phyloP scores from a whole-genome alignment of 1,140 invertebrate species.

The Rhyzopertha dominica region DNA sequence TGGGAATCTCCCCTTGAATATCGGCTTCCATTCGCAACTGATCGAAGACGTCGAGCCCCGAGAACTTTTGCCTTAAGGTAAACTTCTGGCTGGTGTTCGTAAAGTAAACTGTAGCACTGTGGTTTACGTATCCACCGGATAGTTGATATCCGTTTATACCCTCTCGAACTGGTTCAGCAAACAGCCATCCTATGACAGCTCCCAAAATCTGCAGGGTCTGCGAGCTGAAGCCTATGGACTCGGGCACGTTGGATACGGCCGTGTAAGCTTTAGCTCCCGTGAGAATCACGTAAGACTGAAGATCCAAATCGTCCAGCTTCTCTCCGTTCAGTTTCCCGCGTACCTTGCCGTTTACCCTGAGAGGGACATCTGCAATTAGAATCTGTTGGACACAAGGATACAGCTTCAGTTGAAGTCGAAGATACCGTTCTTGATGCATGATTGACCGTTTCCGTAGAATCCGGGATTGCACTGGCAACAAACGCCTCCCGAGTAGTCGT shows the following conservation, averaged over 20 bases:
- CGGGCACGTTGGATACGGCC: constrained; percentile 74
- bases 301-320: constrained; percentile 67
- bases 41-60: constrained; percentile 87
- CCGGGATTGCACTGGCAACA: constrained; percentile 80
- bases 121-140: constrained; percentile 77
- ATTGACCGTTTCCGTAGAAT: constrained; percentile 86
- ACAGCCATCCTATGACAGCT: constrained; percentile 83
- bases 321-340: constrained; percentile 74
- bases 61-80: constrained; percentile 69
- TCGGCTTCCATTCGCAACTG: constrained; percentile 74
- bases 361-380: constrained; percentile 58
- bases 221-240: constrained; percentile 67
- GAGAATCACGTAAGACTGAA: constrained; percentile 89
- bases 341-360: constrained; percentile 82
- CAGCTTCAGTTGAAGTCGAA: not conserved
- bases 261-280: constrained; percentile 86
- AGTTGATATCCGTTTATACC: constrained; percentile 83
- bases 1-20: constrained; percentile 73
- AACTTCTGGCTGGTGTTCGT: constrained; percentile 65
- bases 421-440: constrained; percentile 76
- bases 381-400: constrained; percentile 8
- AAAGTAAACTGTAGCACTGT: constrained; percentile 71
- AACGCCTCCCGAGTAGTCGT: constrained; percentile 76
- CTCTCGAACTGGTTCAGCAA: constrained; percentile 70
- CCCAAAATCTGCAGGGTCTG: constrained; percentile 76